Conservation (phyloP, 2,797 vertebrate species). For the Gallirallus australis region DNA sequence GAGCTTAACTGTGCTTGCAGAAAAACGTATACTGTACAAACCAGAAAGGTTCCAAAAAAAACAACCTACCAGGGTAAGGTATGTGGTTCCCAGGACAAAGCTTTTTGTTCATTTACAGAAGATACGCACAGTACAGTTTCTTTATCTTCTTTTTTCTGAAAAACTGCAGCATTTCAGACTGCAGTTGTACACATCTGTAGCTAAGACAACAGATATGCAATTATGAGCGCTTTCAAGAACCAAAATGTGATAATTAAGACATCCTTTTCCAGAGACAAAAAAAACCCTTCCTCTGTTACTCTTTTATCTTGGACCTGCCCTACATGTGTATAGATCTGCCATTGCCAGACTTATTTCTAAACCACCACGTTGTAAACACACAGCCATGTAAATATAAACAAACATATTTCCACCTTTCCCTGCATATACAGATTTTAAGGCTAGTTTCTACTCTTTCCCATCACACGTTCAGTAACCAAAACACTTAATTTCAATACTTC, state of each 20-base stretch:
- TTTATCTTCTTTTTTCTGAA: not conserved
- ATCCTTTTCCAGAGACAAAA: not conserved
- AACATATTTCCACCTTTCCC: not conserved
- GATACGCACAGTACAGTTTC: not conserved
- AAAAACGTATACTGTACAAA: not conserved
- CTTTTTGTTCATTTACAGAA: not conserved
- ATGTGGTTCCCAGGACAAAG: not conserved
- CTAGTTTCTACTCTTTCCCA: not conserved
- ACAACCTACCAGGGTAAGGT: accelerated
- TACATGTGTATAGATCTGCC: not conserved
- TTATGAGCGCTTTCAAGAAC: not conserved
- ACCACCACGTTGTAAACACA: not conserved
- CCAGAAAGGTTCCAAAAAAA: not conserved
- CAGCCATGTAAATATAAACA: not conserved
- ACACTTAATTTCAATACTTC: not conserved
- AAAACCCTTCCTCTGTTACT: not conserved
- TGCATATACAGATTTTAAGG: not conserved
- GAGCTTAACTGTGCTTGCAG: not conserved
- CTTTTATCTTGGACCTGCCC: not conserved
- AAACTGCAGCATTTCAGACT: not conserved
- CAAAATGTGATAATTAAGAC: not conserved
- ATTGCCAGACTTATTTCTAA: not conserved
- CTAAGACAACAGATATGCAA: not conserved
- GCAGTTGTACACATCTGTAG: not conserved
- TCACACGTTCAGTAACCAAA: not conserved